Evolutionary conservation across 2,888 invertebrate genomes (phyloP), one percentile per base, ranked within the genome.

Genomic region (Xanthorhoe designata): DNA sequence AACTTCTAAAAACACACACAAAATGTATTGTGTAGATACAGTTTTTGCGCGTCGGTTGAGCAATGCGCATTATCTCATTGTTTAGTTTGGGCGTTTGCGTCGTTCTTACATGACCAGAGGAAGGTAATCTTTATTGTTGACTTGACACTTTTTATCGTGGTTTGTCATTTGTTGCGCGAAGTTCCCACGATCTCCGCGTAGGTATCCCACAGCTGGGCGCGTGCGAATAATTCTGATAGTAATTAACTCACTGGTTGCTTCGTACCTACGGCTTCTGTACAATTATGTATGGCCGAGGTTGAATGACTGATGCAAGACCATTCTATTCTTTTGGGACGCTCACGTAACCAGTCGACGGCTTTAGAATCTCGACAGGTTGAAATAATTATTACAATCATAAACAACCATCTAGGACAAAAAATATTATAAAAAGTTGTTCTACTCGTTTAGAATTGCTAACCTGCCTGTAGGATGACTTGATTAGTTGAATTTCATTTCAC

Each of bases 31-130:
- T 83, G 72, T 75, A 69, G 67, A 69, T 69, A 77, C 79, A 74
- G 79, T 82, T 85, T 86, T 82, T 82, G 77, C 75, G 71, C 68
- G 71, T 70, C 62, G 73, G 76, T 84, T 84, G 79, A 75, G 87
- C 83, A 87, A 89, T 85, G 77, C 78, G 76, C 79, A 86, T 86
- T 90, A 87, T 86, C 81, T 82, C 83, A 88, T 90, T 89, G 90
- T 90, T 83, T 78, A 75, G 77, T 79, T 77, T 73, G 74, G 78
- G 73, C 75, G 76, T 84, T 83, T 81, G 75, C 77, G 61, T 49
- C 58, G 73, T 80, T 78, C 76, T 78, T 80, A 81, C 77, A 81
- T 82, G 83, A 80, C 77, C 78, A 76, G 76, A 82, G 79, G 83
- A 82, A 82, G 84, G 82, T 84, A 81, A 82, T 86, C 81, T 80